Percentiles rank a stretch among this genome's conserved stretches.
These are phyloP conservation scores for Enteromius argenteus DNA, from an alignment of 2,797 vertebrate genomes.

Conservation along the genomic window DNA sequence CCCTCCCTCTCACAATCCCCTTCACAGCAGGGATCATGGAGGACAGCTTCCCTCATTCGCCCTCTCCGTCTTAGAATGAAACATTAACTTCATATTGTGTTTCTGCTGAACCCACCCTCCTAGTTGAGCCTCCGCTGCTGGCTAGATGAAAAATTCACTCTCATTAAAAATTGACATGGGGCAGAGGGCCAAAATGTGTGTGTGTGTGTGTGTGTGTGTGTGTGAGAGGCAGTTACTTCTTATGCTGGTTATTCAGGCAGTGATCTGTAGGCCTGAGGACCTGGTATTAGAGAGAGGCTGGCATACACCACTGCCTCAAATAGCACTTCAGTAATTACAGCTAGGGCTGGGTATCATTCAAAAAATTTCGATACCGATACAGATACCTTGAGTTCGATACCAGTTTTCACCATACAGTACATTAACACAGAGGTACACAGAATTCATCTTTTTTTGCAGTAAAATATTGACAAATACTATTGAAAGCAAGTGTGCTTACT, in stretches of 20 bases:
- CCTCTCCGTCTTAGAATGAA: slow-evolving; percentile 43
- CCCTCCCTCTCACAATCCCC: slow-evolving; percentile 44
- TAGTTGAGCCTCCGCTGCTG: slow-evolving; percentile 28
- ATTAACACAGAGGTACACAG: too few species aligned
- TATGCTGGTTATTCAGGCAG: slow-evolving; percentile 46
- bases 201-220: neutral
- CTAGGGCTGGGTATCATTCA: too few species aligned
- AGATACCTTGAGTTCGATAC: too few species aligned
- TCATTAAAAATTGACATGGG: slow-evolving; percentile 61
- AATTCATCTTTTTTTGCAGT: too few species aligned
- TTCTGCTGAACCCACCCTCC: slow-evolving; percentile 27
- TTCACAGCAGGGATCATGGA: slow-evolving; percentile 63
- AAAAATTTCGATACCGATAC: too few species aligned
- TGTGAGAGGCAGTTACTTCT: slow-evolving; percentile 20
- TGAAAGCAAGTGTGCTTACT: too few species aligned
- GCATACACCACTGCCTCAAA: slow-evolving; percentile 28
- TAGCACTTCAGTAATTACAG: neutral
- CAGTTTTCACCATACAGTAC: too few species aligned
- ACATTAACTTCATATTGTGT: slow-evolving; percentile 48
- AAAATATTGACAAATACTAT: too few species aligned
- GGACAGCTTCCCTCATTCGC: slow-evolving; percentile 67
- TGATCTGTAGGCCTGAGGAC: slow-evolving; percentile 33
- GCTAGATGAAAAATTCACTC: slow-evolving; percentile 52
- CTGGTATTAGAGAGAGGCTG: slow-evolving; percentile 45
- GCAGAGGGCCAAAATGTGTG: slow-evolving; percentile 33